Conservation (phyloP, 2,797 vertebrate species). For the Myotis planiceps region DNA sequence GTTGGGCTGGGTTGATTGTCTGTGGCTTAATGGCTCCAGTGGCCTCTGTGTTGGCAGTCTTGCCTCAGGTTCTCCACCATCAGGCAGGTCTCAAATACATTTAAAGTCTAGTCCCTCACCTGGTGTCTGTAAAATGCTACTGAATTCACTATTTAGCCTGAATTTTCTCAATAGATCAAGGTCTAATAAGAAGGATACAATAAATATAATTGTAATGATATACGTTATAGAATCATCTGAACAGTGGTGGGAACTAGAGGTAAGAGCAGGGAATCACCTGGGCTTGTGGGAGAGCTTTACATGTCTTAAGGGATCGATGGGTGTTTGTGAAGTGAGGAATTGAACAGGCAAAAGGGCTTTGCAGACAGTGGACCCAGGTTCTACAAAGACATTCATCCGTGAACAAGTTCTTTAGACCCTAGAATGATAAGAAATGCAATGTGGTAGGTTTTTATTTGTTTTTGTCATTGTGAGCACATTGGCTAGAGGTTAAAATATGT, state of each 20-base stretch:
- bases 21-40: not conserved
- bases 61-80: not conserved
- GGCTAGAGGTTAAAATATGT: not conserved
- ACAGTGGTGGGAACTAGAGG: not conserved
- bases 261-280: not conserved
- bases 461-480: not conserved
- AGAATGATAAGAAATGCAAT: not conserved
- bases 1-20: not conserved
- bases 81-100: not conserved
- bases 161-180: not conserved
- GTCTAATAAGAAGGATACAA: not conserved
- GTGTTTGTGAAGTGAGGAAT: not conserved
- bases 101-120: not conserved
- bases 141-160: not conserved
- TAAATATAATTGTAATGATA: slow-evolving; percentile 7
- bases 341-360: not conserved
- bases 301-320: not conserved
- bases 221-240: not conserved
- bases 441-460: not conserved
- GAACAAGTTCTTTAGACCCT: not conserved
- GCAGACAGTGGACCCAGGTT: not conserved
- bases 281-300: not conserved
- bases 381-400: not conserved
- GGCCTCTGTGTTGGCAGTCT: not conserved
- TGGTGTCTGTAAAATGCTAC: not conserved